Base-by-base conservation (phyloP, 2,797 vertebrate genomes). In the Enteromius anoplus region DNA sequence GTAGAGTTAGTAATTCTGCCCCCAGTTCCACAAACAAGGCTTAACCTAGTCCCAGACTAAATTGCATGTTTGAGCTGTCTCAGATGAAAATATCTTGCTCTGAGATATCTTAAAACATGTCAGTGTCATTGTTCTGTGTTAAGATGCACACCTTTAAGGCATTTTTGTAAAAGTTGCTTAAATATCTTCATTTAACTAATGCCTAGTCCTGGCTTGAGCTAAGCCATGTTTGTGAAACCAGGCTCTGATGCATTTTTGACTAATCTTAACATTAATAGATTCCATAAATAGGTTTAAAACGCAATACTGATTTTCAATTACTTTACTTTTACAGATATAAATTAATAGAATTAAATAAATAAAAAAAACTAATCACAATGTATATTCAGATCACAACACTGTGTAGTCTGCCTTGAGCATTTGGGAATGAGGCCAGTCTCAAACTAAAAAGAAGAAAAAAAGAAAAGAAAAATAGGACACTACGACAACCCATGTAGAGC, bases 381-480 rank as follows among this genome's bases (percentile, higher is more conserved):
- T 40, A 66, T 75, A 69, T 75, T 68, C 45, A 77, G 26, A 69
- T 51, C 69, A 77, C 79, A 96, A 95, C 95, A 92, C 90, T 84
- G 85, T 93, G 94, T 8, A 92, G 87, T 73, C 78, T 86, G 80
- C 72, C 70, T 64, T 72, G 76, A 85, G 80, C 80, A 85, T 78
- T 75, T 84, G 45, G 87, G 87, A 93, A 91, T 75, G 86, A 91
- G 92, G 92, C 83, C 90, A 88, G 85, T 86, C 88, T 89, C 82
- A 84, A 90, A 91, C 88, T 66, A 78, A 77, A 32, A 32, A 32
- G 3, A 32, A 32, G 3, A 32, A 32, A n/a, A 26, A 69, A 86
- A 81, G 88, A 21, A 77, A 79, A 79, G 77, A 79, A 68, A 93
- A 92, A 88, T 89, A 91, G 92, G 92, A 93, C 92, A 86, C 72